Evolutionary conservation across 2,888 invertebrate genomes (phyloP), one percentile per base, ranked within the genome.

Genomic region (Resseliella maxima): DNA sequence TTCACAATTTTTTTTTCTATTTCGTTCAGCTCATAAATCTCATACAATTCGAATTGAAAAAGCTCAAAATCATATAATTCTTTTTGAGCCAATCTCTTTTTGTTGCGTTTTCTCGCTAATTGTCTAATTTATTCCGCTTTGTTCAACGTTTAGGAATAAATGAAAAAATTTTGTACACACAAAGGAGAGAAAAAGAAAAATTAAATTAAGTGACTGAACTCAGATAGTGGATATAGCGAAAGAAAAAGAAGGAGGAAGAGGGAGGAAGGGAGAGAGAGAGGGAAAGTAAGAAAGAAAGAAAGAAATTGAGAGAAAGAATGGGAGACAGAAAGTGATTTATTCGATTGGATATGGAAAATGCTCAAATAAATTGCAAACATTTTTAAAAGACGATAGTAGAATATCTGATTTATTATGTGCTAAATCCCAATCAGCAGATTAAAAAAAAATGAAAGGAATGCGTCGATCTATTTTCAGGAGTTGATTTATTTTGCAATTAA

Each of bases 391-490:
- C n/a, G n/a, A n/a, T n/a, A n/a, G n/a, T n/a, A n/a, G n/a, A n/a
- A n/a, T n/a, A n/a, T 12, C 72, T 72, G 72, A 72, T 72, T 72
- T 72, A 72, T 72, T 72, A 72, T 72, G 72, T 72, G 72, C 31
- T 72, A 72, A 72, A 72, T 31, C 15, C 31, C 72, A 72, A 35
- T 72, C 72, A 72, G 15, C 31, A n/a, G 46, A 15, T 50, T 50
- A 15, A 24, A 3, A 12, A 12, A 31, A 31, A 72, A 72, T 31
- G 31, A 72, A 8, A 41, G 5, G 12, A 31, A 35, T n/a, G n/a
- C 15, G 31, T 15, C 31, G 3, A 72, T 72, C 31, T 72, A 15
- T 72, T 72, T 18, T 12, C 59, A 59, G 72, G n/a, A 31, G 72
- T 31, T 72, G 72, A 72, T 72, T 72, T 72, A 72, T 72, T 72